Evolutionary conservation across 2,113 vertebrate genomes (phyloP), one percentile per base, ranked within the genome.

Genomic region (Euleptes europaea): DNA sequence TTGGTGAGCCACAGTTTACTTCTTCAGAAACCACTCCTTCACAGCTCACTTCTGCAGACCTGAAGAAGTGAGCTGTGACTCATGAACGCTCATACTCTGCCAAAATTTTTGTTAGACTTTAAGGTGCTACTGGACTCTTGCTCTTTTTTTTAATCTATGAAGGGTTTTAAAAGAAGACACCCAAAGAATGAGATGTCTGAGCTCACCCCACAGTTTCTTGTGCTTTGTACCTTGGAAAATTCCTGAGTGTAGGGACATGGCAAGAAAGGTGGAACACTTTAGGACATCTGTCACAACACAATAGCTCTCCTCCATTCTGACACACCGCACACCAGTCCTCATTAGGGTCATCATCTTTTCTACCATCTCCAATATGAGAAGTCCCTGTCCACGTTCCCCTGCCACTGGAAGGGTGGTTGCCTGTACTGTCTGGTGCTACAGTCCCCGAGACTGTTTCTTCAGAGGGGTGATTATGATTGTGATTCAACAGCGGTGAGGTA

Each of bases 261-360:
- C 97, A 97, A 76, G 96, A 94, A 35, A 97, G 96, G 51, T 97
- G 97, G 88, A 97, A 97, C 4, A 97, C 97, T 94, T 97, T 97
- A 73, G 97, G 97, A 86, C 97, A 97, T 83, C 96, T 97, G 63
- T 97, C 97, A 89, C 97, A 97, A 88, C 97, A 97, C 1, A 97
- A 93, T 14, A 97, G 96, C 5, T 97, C 96, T 47, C 97, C 97
- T 86, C 97, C 97, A 6, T 97, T 97, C 80, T 97, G 97, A 90
- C 97, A 97, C 0, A 97, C 97, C 5, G 97, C 97, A 88, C 97
- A 97, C 97, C 97, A 97, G 4, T 97, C 97, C 84, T 97, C 97
- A n/a, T 97, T 97, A 76, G 97, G 97, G 88, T 97, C 97, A 6
- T 97, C 97, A 31, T 97, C 97, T 89, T 97, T 97, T 2, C 96